Evolutionary conservation across 2,113 vertebrate genomes (phyloP).

Genomic region (Spea bombifrons): DNA sequence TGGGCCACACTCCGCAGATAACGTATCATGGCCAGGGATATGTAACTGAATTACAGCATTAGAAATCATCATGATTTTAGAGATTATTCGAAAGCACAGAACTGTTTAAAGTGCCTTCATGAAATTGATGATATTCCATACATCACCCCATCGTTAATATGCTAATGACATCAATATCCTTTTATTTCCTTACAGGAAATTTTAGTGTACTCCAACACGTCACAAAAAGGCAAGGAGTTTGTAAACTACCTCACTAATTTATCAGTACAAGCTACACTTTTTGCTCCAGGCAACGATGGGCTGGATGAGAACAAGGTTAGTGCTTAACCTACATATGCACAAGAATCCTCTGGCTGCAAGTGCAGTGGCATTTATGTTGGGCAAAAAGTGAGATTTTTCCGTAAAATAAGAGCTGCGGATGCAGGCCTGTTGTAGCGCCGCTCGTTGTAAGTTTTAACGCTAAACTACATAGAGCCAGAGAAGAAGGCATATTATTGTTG

Average conservation of each 20-base stretch:
- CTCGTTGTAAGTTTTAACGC: background rate
- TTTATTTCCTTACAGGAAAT: conserved; percentile 71
- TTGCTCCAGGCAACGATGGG: conserved; percentile 78
- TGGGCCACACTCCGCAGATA: too few species aligned
- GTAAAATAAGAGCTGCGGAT: background rate
- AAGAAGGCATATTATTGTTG: too few species aligned
- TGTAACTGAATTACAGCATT: too few species aligned
- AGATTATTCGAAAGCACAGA: too few species aligned
- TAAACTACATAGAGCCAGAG: too few species aligned
- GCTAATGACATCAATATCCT: background rate
- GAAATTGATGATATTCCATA: too few species aligned
- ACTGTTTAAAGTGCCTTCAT: too few species aligned
- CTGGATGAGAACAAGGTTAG: conserved; percentile 77
- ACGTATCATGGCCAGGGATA: too few species aligned
- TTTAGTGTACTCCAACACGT: conserved; percentile 74
- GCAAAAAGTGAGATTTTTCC: background rate
- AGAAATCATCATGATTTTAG: too few species aligned
- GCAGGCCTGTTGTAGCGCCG: background rate
- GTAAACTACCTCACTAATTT: conserved; percentile 71
- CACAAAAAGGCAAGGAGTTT: conserved; percentile 69
- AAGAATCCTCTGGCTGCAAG: background rate
- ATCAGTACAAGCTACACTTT: conserved; percentile 73
- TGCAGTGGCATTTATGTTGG: background rate
- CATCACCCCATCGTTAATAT: background rate
- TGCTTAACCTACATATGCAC: background rate